These are phyloP conservation scores for Alitta virens DNA, from an alignment of 2,888 invertebrate genomes.

Conservation along the genomic window DNA sequence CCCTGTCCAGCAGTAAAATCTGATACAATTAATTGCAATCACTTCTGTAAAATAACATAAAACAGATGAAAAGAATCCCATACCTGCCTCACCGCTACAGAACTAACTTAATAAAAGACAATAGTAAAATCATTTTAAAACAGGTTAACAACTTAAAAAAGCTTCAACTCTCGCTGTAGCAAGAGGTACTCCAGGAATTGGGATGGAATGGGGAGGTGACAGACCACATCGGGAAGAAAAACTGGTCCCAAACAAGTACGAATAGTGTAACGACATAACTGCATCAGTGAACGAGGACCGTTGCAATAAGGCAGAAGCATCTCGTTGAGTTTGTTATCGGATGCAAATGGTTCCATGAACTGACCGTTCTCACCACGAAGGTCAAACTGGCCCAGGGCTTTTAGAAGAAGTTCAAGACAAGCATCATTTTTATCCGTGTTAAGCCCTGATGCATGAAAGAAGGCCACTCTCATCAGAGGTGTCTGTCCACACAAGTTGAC, in stretches of 20 bases:
- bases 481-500: constrained; percentile 42
- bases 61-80: too few species aligned
- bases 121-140: too few species aligned
- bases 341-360: constrained; percentile 33
- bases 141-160: too few species aligned
- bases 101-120: too few species aligned
- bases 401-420: constrained; percentile 45
- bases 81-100: too few species aligned
- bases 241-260: constrained; percentile 39
- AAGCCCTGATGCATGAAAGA: constrained; percentile 45
- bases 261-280: constrained; percentile 41
- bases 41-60: too few species aligned
- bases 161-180: constrained; percentile 19
- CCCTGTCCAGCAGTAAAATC: too few species aligned
- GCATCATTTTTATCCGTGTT: constrained; percentile 45
- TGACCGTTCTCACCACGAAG: constrained; percentile 35
- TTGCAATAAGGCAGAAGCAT: constrained; percentile 35
- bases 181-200: constrained; percentile 40
- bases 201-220: constrained; percentile 43
- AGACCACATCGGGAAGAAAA: constrained; percentile 45
- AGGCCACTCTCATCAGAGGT: constrained; percentile 40
- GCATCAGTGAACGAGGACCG: constrained; percentile 38
- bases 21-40: too few species aligned
- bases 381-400: constrained; percentile 45
- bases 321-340: constrained; percentile 44